Evolutionary conservation across 2,888 invertebrate genomes (phyloP), one percentile per base, ranked within the genome.

Genomic region (Aphidius colemani): DNA sequence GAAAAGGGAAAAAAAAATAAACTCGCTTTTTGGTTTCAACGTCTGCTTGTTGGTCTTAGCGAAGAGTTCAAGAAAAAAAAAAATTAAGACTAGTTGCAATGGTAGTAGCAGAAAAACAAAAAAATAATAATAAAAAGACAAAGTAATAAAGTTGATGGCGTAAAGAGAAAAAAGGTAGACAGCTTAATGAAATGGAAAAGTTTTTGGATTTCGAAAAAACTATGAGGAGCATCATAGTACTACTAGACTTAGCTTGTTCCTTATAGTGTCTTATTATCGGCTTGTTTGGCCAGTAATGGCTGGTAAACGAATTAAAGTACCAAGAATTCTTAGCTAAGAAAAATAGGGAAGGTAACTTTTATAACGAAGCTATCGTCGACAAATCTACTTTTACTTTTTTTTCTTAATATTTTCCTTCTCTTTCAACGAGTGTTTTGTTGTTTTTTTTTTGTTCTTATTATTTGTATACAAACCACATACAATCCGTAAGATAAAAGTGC

Each of bases 171-270:
- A 68, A 68, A 69, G 62, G 68, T 67, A 68, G 70, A 70, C 64
- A 65, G 71, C 72, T 74, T 79, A 80, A 80, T 79, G 80, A 79
- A 79, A 80, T 80, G 80, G 78, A 77, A 79, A 80, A 80, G 80
- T 80, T 80, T 79, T 57, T 69, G 71, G 72, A 72, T 66, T 62
- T 57, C 63, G 61, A 53, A 30, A 30, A 30, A 30, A 5, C 30
- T 30, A 30, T 30, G 30, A 30, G 5, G 5, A 30, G 30, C 5
- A 30, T 30, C 30, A 30, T 30, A 30, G 4, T 30, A 30, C 30
- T 30, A 30, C 30, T 30, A 30, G 30, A 69, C 61, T 57, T 60
- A 48, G 64, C 61, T 53, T 61, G 63, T 61, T 65, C 58, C 63
- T 64, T 63, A 49, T 63, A 13, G 46, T 50, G 49, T 11, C 59